These are phyloP conservation scores for Dendroctonus valens DNA, from an alignment of 1,140 invertebrate species.

Conservation along the genomic window DNA sequence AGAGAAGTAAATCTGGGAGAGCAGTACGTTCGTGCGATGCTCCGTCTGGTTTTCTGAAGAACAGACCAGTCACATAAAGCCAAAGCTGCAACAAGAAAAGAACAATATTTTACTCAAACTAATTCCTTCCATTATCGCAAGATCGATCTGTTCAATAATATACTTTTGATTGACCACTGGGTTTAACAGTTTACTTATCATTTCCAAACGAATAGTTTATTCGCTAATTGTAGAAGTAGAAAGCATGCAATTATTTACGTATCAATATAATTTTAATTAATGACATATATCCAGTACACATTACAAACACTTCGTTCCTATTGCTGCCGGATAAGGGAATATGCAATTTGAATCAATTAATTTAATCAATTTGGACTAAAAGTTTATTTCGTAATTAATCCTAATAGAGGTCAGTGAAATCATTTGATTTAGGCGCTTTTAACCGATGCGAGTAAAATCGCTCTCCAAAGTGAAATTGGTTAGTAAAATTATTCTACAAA, in stretches of 20 bases:
- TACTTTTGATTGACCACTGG: too few relatives aligned
- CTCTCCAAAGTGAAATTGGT: slow-evolving; percentile 29
- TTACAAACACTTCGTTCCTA: too few relatives aligned
- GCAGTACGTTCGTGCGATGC: slow-evolving; percentile 73
- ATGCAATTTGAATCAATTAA: slow-evolving; percentile 4
- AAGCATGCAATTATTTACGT: too few relatives aligned
- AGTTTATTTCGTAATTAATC: slow-evolving; percentile 27
- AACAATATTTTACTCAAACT: not conserved
- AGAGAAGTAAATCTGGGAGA: slow-evolving; percentile 71
- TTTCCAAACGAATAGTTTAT: too few relatives aligned
- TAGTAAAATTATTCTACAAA: slow-evolving; percentile 30
- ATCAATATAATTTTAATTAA: too few relatives aligned
- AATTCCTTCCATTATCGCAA: too few relatives aligned
- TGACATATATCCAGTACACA: too few relatives aligned
- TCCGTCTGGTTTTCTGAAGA: slow-evolving; percentile 73
- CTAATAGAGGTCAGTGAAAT: slow-evolving; percentile 31
- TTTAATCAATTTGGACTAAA: slow-evolving; percentile 6
- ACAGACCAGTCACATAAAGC: slow-evolving; percentile 72
- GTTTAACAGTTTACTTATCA: too few relatives aligned
- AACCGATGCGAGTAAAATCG: slow-evolving; percentile 31
- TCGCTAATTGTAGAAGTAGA: too few relatives aligned
- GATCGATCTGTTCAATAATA: too few relatives aligned
- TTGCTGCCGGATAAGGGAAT: too few relatives aligned
- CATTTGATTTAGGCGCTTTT: slow-evolving; percentile 26
- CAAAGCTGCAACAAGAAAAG: slow-evolving; percentile 26